phyloP scores from a whole-genome alignment of 2,113 vertebrate genomes.

The Lycaon pictus region DNA sequence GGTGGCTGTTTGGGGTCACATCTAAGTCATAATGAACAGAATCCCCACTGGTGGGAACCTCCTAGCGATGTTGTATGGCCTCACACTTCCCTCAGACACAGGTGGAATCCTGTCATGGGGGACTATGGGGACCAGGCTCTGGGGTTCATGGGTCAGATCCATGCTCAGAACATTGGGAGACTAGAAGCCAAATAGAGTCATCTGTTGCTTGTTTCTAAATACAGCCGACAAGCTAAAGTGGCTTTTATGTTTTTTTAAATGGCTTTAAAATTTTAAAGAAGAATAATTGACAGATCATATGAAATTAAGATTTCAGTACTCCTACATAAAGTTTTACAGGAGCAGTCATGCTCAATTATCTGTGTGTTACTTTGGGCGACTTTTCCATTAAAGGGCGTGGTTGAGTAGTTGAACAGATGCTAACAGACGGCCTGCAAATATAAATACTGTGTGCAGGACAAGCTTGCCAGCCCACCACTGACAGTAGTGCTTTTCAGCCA shows the following conservation, averaged over 20 bases:
- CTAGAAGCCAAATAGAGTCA: neutral
- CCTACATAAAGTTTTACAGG: neutral
- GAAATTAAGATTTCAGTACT: neutral
- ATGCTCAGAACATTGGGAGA: neutral
- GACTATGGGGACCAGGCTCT: neutral
- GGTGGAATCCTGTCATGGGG: neutral
- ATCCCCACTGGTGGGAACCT: neutral
- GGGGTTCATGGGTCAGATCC: neutral
- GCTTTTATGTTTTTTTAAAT: slow-evolving; percentile 29
- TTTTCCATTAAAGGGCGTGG: neutral
- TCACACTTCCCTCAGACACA: neutral
- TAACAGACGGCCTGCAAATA: neutral
- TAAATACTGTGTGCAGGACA: neutral
- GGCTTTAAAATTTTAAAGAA: neutral
- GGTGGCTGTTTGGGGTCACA: neutral
- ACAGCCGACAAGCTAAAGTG: neutral
- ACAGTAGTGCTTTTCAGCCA: neutral
- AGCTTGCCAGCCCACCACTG: neutral
- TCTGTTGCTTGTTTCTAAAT: slow-evolving; percentile 12
- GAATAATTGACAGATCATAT: neutral
- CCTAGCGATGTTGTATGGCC: neutral
- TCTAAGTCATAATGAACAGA: neutral
- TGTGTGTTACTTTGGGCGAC: neutral
- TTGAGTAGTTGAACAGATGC: neutral
- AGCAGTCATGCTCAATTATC: neutral